Conservation (phyloP, 2,888 invertebrate genomes). For the Tineola bisselliella region DNA sequence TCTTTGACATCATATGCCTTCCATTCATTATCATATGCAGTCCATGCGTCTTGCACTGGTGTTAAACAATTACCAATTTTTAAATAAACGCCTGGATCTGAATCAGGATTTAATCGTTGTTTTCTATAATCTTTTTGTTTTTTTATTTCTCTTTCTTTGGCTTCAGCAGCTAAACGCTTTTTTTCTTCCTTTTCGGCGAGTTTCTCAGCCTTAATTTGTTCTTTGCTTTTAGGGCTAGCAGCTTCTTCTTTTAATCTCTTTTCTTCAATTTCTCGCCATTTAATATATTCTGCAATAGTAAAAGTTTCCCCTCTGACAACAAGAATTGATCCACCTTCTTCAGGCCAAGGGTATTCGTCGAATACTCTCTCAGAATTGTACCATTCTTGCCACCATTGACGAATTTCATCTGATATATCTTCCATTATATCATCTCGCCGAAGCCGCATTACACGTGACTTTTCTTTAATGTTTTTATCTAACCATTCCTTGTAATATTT, state of each 20-base stretch:
- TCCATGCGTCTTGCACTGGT: slow-evolving; percentile 33
- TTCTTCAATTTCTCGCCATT: slow-evolving; percentile 40
- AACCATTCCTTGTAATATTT: slow-evolving; percentile 53
- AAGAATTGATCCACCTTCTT: slow-evolving; percentile 74
- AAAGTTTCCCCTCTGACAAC: slow-evolving; percentile 69
- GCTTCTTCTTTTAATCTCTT: slow-evolving; percentile 44
- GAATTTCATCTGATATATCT: slow-evolving; percentile 78
- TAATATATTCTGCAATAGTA: slow-evolving; percentile 68
- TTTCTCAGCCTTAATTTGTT: slow-evolving; percentile 57
- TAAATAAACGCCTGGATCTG: slow-evolving; percentile 50
- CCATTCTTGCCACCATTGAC: slow-evolving; percentile 79
- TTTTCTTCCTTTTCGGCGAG: slow-evolving; percentile 46
- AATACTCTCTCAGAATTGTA: slow-evolving; percentile 66
- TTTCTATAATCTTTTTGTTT: slow-evolving; percentile 51
- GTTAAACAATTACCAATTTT: slow-evolving; percentile 30
- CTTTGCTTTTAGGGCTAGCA: slow-evolving; percentile 40
- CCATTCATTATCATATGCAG: slow-evolving; percentile 44
- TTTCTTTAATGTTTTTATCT: slow-evolving; percentile 54
- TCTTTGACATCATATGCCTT: slow-evolving; percentile 42
- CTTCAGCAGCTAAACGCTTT: slow-evolving; percentile 38
- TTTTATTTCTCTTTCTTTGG: slow-evolving; percentile 40
- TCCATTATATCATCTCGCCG: slow-evolving; percentile 73
- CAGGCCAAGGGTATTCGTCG: slow-evolving; percentile 77
- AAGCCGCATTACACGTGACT: slow-evolving; percentile 53
- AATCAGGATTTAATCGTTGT: slow-evolving; percentile 52